Base-by-base conservation (phyloP, 2,888 invertebrate species). In the Drosophila diplacantha region DNA sequence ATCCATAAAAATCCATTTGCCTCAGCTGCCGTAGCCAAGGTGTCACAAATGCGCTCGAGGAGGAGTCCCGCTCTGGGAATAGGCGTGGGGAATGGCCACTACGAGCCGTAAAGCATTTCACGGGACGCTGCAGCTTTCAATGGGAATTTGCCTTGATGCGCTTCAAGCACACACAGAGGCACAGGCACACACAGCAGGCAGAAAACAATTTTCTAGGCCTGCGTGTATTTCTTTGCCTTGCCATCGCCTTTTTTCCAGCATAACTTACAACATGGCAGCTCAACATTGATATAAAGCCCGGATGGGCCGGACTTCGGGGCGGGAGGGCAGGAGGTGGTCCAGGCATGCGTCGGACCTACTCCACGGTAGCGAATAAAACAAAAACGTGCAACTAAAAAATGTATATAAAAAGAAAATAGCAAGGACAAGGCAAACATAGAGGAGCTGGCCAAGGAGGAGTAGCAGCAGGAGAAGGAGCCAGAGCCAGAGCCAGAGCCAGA, bases 91-190 rank as follows among this genome's bases (percentile, higher is more conserved):
- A 51, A 52, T 47, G 59, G 39, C 49, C 31, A n/a, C 47, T 50
- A 43, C 35, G 47, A 60, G 66, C 67, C 75, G 79, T 83, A 79
- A 81, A 82, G 80, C 74, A 80, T 83, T 82, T 81, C 78, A 81
- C 83, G 83, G 80, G 81, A 82, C 82, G 80, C 73, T 83, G 80
- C 81, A 81, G 73, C 81, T 81, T 81, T 81, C 81, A 83, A 81
- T 81, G 71, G 71, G 75, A 72, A 83, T 81, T 81, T 77, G 79
- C 79, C 71, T 76, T 79, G 81, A 79, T 65, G 69, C 72, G 53
- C 43, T 31, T 18, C 32, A 46, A 46, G 26, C 16, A 3, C 44
- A 46, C 44, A 29, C 53, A 18, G 24, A 26, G 32, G 5, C 24
- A 24, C 16, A 26, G 8, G 26, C 49, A 54, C 35, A 22, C 22